Base-by-base conservation (phyloP, 30 jellyfish, hydroid and myxozoan genomes). In the Turritopsis dohrnii region DNA sequence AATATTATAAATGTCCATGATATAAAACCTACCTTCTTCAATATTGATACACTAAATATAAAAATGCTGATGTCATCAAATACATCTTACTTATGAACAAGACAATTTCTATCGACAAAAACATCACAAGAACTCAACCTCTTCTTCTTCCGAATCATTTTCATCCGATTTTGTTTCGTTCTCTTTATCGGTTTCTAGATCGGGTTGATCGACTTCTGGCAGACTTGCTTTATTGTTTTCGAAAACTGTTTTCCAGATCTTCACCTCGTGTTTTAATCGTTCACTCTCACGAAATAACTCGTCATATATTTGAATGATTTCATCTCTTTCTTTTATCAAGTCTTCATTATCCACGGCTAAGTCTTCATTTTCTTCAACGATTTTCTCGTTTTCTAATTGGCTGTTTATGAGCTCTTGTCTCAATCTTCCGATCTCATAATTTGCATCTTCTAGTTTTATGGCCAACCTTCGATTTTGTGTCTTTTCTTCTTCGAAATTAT, bases 241-340 rank as follows among this genome's bases (percentile, higher is more conserved):
- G 27, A 80, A 65, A 27, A 80, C 82, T 18, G 79, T 52, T 29
- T 80, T 80, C 87, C 87, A 80, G 16, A 80, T 80, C n/a, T 80
- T 80, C 20, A 80, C 87, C 41, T 80, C 87, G 84, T 80, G 87
- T 71, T 80, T 80, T 65, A 80, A 80, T 21, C 87, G 81, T 80
- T 80, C 87, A 65, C 87, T 80, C 82, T 80, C 87, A 4, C 83
- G 87, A 65, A 17, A 80, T 26, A 80, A 71, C n/a, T 80, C 87
- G 18, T 80, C 87, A 54, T 80, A 80, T 1, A 80, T 80, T 27
- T 53, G 31, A 22, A 80, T 80, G n/a, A 80, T 80, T 41, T 80
- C 87, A 26, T 80, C 87, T 53, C 87, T 53, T 28, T 80, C 87
- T 80, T 80, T 80, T 18, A 80, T 80, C 79, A 80, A 71, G 65